Evolutionary conservation across 1,140 invertebrate species (phyloP).

Genomic region (Phymastichus coffea): DNA sequence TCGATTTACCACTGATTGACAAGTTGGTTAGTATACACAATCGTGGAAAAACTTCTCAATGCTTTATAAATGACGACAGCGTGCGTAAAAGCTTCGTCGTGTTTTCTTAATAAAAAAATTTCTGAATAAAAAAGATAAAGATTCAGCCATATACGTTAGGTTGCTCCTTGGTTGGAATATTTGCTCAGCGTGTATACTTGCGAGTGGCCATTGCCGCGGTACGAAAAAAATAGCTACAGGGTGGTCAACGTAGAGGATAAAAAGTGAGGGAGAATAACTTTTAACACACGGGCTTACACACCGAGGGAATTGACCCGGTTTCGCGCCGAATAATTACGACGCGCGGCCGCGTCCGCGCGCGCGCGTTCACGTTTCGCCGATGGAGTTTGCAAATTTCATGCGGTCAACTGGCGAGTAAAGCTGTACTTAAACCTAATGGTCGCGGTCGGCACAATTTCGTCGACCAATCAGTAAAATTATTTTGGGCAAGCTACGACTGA

Average conservation of each 20-base stretch:
- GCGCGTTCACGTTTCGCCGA: not conserved
- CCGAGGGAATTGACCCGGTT: slow-evolving; percentile 4
- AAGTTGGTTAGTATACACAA: slow-evolving; percentile 7
- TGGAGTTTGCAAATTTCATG: slow-evolving; percentile 21
- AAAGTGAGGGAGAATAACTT: slow-evolving; percentile 9
- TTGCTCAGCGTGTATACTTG: not conserved
- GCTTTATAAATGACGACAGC: too few relatives aligned
- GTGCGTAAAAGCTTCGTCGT: too few relatives aligned
- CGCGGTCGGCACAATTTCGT: not conserved
- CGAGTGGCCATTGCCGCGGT: too few relatives aligned
- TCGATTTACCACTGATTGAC: not conserved
- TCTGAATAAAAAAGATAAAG: too few relatives aligned
- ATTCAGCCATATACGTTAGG: too few relatives aligned
- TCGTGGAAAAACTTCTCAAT: too few relatives aligned
- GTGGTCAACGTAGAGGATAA: not conserved
- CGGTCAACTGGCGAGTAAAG: slow-evolving; percentile 5
- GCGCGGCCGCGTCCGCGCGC: not conserved
- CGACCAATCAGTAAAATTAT: slow-evolving; percentile 11
- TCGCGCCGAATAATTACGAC: slow-evolving; percentile 9
- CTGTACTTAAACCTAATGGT: slow-evolving; percentile 9
- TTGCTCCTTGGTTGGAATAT: slow-evolving; percentile 5
- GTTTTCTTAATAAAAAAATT: slow-evolving; percentile 25
- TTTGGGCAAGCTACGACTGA: too few relatives aligned
- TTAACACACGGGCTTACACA: not conserved
- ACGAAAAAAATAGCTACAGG: not conserved